Evolutionary conservation across 2,888 invertebrate species (phyloP).

Genomic region (Orthosia incerta): DNA sequence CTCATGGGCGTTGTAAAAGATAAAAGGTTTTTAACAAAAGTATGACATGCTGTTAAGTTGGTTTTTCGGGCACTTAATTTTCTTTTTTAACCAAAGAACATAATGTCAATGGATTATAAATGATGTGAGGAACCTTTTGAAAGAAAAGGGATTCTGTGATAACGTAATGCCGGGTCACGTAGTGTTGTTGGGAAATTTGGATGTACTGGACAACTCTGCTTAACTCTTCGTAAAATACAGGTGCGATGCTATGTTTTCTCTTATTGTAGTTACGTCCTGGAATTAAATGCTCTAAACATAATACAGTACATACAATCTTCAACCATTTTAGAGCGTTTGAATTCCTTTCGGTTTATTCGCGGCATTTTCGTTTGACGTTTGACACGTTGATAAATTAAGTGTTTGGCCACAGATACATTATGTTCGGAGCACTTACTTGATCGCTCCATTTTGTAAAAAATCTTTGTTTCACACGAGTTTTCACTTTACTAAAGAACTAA

Average conservation of each 20-base stretch:
- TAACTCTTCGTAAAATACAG: no score
- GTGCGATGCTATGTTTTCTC: no score
- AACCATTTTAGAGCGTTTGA: not conserved
- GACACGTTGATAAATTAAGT: conserved; percentile 35
- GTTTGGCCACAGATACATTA: conserved; percentile 26
- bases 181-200: no score
- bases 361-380: conserved; percentile 6
- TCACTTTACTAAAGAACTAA: not conserved
- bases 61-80: no score
- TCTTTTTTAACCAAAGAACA: no score
- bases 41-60: not conserved
- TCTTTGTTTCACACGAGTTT: not conserved
- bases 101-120: no score
- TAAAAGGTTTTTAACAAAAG: not conserved
- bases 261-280: no score
- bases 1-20: not conserved
- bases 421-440: conserved; percentile 14
- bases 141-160: no score
- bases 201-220: no score
- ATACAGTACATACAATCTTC: not conserved
- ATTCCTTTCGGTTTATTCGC: not conserved
- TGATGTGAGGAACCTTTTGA: no score
- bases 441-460: conserved; percentile 14
- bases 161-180: no score
- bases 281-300: not conserved